phyloP scores from a whole-genome alignment of 2,113 vertebrate species.

The Notothenia rossii region DNA sequence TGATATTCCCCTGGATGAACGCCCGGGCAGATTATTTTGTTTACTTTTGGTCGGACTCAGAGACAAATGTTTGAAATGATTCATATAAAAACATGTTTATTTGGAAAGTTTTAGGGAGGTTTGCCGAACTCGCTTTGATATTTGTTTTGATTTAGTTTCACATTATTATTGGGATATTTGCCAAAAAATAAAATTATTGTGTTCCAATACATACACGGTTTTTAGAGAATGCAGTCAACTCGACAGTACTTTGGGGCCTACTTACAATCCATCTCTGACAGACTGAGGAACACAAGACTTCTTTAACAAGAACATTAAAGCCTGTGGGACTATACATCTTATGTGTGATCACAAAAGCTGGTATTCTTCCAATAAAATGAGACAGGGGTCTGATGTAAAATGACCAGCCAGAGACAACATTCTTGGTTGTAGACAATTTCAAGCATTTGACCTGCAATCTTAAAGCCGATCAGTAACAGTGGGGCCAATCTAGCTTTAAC shows the following conservation, averaged over 20 bases:
- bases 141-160: not conserved
- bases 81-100: not conserved
- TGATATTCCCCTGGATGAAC: too few species aligned
- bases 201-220: not conserved
- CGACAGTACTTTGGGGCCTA: too few species aligned
- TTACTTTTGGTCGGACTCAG: not conserved
- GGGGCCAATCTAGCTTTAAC: not conserved
- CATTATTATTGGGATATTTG: not conserved
- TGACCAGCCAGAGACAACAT: not conserved
- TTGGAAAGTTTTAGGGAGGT: not conserved
- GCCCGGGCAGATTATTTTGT: not conserved
- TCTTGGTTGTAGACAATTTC: not conserved
- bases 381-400: not conserved
- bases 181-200: not conserved
- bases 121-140: not conserved
- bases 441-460: not conserved
- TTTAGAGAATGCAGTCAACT: too few species aligned
- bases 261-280: too few species aligned
- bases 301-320: not conserved
- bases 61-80: not conserved
- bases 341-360: not conserved
- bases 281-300: not conserved
- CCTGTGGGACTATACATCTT: not conserved
- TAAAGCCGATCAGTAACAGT: not conserved
- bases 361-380: not conserved